Evolutionary conservation across 2,113 vertebrate genomes (phyloP).

Genomic region (Vanacampus margaritifer): DNA sequence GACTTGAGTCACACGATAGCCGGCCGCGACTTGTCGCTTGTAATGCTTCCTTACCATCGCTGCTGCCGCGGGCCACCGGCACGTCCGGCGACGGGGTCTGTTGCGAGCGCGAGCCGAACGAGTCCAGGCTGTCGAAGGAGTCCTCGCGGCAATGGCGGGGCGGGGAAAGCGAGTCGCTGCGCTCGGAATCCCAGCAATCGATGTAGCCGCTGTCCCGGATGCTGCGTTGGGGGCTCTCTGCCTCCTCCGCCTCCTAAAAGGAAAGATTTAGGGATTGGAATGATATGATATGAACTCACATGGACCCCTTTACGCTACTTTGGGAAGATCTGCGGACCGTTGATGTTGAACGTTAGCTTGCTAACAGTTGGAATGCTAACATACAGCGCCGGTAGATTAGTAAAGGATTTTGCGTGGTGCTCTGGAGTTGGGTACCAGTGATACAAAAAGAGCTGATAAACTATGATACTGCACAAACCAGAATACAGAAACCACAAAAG

Average conservation of each 20-base stretch:
- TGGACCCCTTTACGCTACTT: not conserved
- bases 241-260: slow-evolving; percentile 85
- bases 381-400: not conserved
- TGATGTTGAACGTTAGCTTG: not conserved
- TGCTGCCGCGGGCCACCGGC: slow-evolving; percentile 85
- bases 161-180: slow-evolving; percentile 92
- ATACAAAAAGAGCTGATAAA: not conserved
- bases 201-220: slow-evolving; percentile 96
- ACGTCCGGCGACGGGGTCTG: slow-evolving; percentile 97
- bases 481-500: not conserved
- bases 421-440: too few species aligned
- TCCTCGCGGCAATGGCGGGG: slow-evolving; percentile 91
- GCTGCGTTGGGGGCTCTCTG: slow-evolving; percentile 87
- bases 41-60: slow-evolving; percentile 81
- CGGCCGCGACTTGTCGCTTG: not conserved
- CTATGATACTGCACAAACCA: not conserved
- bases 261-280: not conserved
- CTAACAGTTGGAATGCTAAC: not conserved
- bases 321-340: not conserved
- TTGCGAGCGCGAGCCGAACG: slow-evolving; percentile 91
- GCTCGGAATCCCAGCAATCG: slow-evolving; percentile 96
- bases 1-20: not conserved
- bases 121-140: slow-evolving; percentile 98
- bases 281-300: not conserved
- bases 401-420: too few species aligned